Conservation (phyloP, 2,113 vertebrate species). For the Actinemys pallida region DNA sequence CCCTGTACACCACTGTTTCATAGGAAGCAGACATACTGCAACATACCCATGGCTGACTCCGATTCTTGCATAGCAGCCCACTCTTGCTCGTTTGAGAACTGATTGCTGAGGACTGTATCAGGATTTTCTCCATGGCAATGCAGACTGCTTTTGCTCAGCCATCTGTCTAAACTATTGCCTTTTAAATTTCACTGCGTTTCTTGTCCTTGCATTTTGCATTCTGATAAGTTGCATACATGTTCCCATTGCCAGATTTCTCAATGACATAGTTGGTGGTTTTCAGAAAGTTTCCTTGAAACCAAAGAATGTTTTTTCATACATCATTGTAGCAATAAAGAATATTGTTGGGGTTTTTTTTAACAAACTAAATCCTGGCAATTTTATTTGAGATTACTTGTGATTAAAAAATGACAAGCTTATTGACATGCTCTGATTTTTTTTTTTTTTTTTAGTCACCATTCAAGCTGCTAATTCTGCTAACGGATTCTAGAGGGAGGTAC, state of each 20-base stretch:
- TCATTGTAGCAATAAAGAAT: slow-evolving; percentile 62
- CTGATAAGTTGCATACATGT: slow-evolving; percentile 24
- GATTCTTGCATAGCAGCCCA: slow-evolving; percentile 56
- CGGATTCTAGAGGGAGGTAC: slow-evolving; percentile 16
- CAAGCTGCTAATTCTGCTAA: slow-evolving; percentile 42
- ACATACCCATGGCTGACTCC: slow-evolving; percentile 30
- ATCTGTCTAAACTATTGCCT: slow-evolving; percentile 66
- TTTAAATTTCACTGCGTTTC: slow-evolving; percentile 69
- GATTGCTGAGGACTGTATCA: slow-evolving; percentile 63
- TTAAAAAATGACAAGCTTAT: slow-evolving; percentile 64
- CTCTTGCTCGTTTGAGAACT: slow-evolving; percentile 32
- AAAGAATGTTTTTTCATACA: slow-evolving; percentile 4
- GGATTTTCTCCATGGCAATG: slow-evolving; percentile 70
- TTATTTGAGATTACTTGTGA: slow-evolving; percentile 56
- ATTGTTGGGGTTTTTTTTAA: background rate
- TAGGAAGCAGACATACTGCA: slow-evolving; percentile 68
- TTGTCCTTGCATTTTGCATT: slow-evolving; percentile 26
- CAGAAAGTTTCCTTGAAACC: slow-evolving; percentile 66
- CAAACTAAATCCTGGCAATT: slow-evolving; percentile 58
- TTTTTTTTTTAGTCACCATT: slow-evolving; percentile 29
- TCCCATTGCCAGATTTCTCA: slow-evolving; percentile 23
- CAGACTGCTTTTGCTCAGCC: slow-evolving; percentile 71
- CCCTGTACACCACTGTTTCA: slow-evolving; percentile 55
- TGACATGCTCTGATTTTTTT: slow-evolving; percentile 46
- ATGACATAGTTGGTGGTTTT: slow-evolving; percentile 56